A percentile compares a stretch with the other conserved stretches of the same genome.
phyloP scores from a whole-genome alignment of 2,113 vertebrate genomes.

The Limnothrissa miodon region DNA sequence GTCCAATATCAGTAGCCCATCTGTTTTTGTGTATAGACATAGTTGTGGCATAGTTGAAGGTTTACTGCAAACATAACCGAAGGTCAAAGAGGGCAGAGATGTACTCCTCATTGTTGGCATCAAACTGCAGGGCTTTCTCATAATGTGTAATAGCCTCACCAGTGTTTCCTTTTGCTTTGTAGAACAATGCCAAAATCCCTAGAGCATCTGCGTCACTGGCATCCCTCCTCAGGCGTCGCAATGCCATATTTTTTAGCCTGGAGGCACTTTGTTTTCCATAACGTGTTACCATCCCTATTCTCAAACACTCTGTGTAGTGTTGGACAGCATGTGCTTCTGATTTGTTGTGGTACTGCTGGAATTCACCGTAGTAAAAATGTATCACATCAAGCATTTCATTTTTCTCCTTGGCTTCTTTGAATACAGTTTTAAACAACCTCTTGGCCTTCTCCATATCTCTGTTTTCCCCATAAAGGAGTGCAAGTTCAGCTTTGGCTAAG shows the following conservation, averaged over 20 bases:
- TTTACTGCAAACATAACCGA: conserved; percentile 26
- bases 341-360: conserved; percentile 33
- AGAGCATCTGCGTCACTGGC: conserved; percentile 31
- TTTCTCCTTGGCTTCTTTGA: conserved; percentile 36
- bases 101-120: conserved; percentile 42
- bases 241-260: conserved; percentile 26
- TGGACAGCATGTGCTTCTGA: conserved; percentile 30
- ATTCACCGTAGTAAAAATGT: conserved; percentile 23
- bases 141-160: conserved; percentile 37
- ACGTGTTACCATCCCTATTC: background rate
- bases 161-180: conserved; percentile 40
- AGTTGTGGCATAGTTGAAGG: too few species aligned
- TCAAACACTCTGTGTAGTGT: conserved; percentile 41
- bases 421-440: conserved; percentile 36
- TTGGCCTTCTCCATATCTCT: conserved; percentile 32
- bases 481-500: conserved; percentile 42
- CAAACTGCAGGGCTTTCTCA: conserved; percentile 34
- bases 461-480: conserved; percentile 29
- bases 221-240: background rate
- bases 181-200: conserved; percentile 45
- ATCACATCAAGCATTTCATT: conserved; percentile 27
- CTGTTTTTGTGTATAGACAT: too few species aligned
- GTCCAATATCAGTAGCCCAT: too few species aligned
- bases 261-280: conserved; percentile 23
- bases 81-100: conserved; percentile 43